Percentiles rank a stretch among this genome's conserved stretches.
These are phyloP conservation scores for Chunga burmeisteri DNA, from an alignment of 2,113 vertebrate genomes.

Conservation along the genomic window DNA sequence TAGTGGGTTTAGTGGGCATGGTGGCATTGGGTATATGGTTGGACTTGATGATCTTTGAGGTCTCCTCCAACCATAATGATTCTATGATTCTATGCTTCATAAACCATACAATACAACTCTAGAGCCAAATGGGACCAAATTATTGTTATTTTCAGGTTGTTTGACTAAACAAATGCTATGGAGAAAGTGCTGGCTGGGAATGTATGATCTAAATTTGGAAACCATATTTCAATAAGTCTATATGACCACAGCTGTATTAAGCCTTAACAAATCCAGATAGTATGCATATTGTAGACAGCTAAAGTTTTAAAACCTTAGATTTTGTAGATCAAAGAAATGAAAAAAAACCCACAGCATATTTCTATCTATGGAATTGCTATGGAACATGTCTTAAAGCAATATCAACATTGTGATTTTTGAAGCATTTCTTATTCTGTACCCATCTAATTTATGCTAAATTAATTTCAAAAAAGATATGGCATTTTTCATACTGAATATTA, in stretches of 20 bases:
- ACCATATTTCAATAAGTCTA: background rate
- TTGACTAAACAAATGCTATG: background rate
- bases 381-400: background rate
- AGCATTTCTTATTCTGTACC: background rate
- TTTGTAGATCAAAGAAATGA: background rate
- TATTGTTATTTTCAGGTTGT: background rate
- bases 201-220: background rate
- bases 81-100: background rate
- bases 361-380: background rate
- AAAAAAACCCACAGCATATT: accelerated
- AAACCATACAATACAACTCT: background rate
- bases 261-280: background rate
- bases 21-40: no score
- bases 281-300: background rate
- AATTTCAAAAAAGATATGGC: background rate
- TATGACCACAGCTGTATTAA: background rate
- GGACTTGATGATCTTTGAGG: no score
- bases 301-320: background rate
- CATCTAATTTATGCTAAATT: background rate
- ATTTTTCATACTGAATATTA: background rate
- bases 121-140: background rate
- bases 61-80: no score
- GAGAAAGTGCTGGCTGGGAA: background rate
- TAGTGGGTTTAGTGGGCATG: no score
- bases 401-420: background rate